These are phyloP conservation scores for Pecten maximus DNA, from an alignment of 2,888 invertebrate species.

Conservation along the genomic window DNA sequence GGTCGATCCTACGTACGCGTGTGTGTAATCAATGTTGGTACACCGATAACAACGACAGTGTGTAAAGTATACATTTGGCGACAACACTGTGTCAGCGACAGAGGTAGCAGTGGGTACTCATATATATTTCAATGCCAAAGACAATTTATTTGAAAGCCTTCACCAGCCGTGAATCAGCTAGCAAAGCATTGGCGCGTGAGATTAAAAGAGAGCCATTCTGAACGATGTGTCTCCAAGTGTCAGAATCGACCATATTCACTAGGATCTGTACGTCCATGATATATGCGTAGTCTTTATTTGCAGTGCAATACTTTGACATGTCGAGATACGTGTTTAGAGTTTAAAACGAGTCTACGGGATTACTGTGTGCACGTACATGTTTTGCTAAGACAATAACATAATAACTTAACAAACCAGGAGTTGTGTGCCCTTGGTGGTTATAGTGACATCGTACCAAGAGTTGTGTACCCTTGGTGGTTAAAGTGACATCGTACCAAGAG, in stretches of 20 bases:
- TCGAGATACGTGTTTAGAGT: too few relatives aligned
- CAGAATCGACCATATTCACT: too few relatives aligned
- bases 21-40: background rate
- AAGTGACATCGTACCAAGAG: too few relatives aligned
- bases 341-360: too few relatives aligned
- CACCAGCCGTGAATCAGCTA: background rate
- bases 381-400: too few relatives aligned
- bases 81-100: background rate
- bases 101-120: background rate
- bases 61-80: background rate
- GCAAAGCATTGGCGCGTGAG: background rate
- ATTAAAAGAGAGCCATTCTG: background rate
- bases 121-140: background rate
- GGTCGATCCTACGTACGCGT: background rate
- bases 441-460: too few relatives aligned
- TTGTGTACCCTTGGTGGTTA: too few relatives aligned
- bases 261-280: too few relatives aligned
- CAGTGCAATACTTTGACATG: too few relatives aligned
- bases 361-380: too few relatives aligned
- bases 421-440: background rate
- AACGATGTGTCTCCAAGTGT: background rate
- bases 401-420: too few relatives aligned
- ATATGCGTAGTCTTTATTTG: too few relatives aligned
- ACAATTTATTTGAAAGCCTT: slow-evolving; percentile 5
- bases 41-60: background rate